These are phyloP conservation scores for Spea multiplicata DNA, from an alignment of 2,113 vertebrate genomes.

Conservation along the genomic window DNA sequence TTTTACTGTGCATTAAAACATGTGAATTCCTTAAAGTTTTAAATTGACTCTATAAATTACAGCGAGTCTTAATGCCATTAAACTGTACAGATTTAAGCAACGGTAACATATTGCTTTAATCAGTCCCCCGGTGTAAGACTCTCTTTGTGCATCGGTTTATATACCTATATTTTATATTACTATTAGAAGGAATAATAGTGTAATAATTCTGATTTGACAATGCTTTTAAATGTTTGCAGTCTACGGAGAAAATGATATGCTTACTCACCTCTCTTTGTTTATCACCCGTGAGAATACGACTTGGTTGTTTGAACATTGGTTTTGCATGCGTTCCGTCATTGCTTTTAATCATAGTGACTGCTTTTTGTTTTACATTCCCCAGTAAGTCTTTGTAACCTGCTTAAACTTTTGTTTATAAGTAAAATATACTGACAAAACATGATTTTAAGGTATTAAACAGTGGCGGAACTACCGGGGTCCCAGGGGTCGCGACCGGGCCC, in stretches of 20 bases:
- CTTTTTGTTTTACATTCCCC: too few relatives aligned
- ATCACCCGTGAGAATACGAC: slow-evolving; percentile 43
- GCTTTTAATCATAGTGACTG: slow-evolving; percentile 28
- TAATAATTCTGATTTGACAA: slow-evolving; percentile 46
- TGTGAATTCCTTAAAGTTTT: slow-evolving; percentile 29
- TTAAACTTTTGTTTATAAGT: too few relatives aligned
- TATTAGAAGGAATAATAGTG: slow-evolving; percentile 46
- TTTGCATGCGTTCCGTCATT: slow-evolving; percentile 23
- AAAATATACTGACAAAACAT: too few relatives aligned
- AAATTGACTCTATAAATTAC: slow-evolving; percentile 28
- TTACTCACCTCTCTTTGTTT: slow-evolving; percentile 42
- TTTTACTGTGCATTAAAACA: slow-evolving; percentile 25
- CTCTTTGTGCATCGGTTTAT: slow-evolving; percentile 41
- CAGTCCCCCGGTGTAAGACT: slow-evolving; percentile 25
- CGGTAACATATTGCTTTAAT: slow-evolving; percentile 47
- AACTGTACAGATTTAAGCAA: slow-evolving; percentile 35
- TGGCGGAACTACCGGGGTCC: too few relatives aligned
- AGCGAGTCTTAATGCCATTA: slow-evolving; percentile 30
- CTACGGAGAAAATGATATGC: slow-evolving; percentile 38
- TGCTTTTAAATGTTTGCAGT: slow-evolving; percentile 48
- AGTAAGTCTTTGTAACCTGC: too few relatives aligned
- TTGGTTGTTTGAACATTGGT: slow-evolving; percentile 32
- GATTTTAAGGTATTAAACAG: too few relatives aligned
- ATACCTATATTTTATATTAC: slow-evolving; percentile 45
- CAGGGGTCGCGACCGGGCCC: too few relatives aligned